phyloP scores from a whole-genome alignment of 2,797 vertebrate species.

The Gymnopithys bicolor region DNA sequence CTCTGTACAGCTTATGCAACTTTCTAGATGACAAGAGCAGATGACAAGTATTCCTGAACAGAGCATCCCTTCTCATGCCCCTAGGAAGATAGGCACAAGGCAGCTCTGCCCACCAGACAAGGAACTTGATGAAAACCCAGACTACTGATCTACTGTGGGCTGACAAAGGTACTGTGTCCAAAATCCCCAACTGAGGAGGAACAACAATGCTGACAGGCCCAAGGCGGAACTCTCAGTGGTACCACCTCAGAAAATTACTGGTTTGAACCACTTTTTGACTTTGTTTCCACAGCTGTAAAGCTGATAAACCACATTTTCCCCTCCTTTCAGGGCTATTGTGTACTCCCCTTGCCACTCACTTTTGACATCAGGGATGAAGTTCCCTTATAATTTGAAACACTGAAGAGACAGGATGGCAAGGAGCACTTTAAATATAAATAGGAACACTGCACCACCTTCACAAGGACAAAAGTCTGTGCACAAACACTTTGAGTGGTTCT shows the following conservation, averaged over 20 bases:
- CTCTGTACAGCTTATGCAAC: constrained; percentile 18
- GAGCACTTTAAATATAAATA: background rate
- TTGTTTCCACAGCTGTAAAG: background rate
- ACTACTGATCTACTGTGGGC: background rate
- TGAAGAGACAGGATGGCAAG: background rate
- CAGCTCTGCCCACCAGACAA: background rate
- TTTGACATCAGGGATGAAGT: background rate
- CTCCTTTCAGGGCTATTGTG: background rate
- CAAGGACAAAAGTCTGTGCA: background rate
- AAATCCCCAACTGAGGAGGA: background rate
- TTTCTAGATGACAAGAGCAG: background rate
- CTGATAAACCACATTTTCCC: background rate
- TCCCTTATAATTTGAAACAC: background rate
- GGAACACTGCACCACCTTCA: background rate
- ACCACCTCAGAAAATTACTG: background rate
- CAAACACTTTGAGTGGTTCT: constrained; percentile 1
- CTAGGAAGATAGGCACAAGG: background rate
- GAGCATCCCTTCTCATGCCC: background rate
- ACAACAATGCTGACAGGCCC: background rate
- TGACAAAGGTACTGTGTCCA: background rate
- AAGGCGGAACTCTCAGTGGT: background rate
- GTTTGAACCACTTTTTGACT: background rate
- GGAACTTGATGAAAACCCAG: background rate
- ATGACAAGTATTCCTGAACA: background rate
- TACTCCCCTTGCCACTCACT: background rate